Base-by-base conservation (phyloP, 23 tunicate genomes). In the Botrylloides violaceus region DNA sequence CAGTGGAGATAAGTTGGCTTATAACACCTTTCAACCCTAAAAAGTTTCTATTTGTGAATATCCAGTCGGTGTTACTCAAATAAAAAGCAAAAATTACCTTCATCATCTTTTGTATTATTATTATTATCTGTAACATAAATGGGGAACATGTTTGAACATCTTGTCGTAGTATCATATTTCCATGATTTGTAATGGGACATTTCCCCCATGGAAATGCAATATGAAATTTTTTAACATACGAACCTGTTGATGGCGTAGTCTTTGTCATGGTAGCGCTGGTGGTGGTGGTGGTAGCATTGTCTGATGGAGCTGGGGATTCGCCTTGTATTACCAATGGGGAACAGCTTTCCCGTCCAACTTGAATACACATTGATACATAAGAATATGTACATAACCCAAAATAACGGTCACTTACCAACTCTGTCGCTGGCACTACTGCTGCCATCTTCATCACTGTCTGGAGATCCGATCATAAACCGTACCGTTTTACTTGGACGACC, bases 381-480 rank as follows among this genome's bases (percentile, higher is more conserved):
- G n/a, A n/a, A n/a, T n/a, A n/a, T n/a, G n/a, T n/a, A n/a, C n/a
- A n/a, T n/a, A n/a, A 43, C 9, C 9, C 53, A 43, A 43, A 15
- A 43, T 15, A 21, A 39, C 31, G 29, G 0, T 20, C 56, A 68
- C 74, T 23, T 6, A 68, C 74, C 74, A 20, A 28, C 20, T 35
- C 58, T 68, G 4, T 68, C 74, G 26, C 74, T 43, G 58, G 58
- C 74, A 43, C 49, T 68, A 37, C 77, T 72, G n/a, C 47, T 85
- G 35, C 58, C 43, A 22, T 62, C 79, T 34, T 88, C 96, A 32
- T 88, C 96, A 59, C 73, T 80, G 47, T 88, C 96, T 27, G 96
- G 87, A 65, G 78, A 34, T 18, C 96, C 96, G 9, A 88, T 72
- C 66, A 65, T 71, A 57, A 88, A 88, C 34, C 96, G 87, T 5